These are phyloP conservation scores for Digitonthophagus gazella DNA, from an alignment of 2,888 invertebrate species.

Conservation along the genomic window DNA sequence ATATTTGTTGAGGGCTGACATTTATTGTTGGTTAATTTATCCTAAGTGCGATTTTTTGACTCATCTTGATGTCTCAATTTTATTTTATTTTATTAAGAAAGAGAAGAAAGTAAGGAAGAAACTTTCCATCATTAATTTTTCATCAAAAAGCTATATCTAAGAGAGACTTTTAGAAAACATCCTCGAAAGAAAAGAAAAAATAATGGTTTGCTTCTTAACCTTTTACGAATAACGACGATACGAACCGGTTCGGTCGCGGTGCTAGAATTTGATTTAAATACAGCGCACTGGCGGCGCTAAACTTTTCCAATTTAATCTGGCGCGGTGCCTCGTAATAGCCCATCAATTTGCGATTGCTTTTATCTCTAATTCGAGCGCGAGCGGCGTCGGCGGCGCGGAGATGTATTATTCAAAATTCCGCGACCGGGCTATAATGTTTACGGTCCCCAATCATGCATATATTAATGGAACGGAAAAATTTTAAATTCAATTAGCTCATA, in stretches of 20 bases:
- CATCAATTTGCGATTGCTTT: slow-evolving; percentile 48
- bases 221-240: neutral
- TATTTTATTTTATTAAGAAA: too few relatives aligned
- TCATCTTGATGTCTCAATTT: too few relatives aligned
- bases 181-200: too few relatives aligned
- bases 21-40: too few relatives aligned
- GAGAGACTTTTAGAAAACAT: too few relatives aligned
- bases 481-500: slow-evolving; percentile 26
- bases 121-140: too few relatives aligned
- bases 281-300: slow-evolving; percentile 43
- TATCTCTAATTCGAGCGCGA: slow-evolving; percentile 34
- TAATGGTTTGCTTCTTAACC: neutral
- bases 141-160: too few relatives aligned
- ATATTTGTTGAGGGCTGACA: too few relatives aligned
- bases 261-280: slow-evolving; percentile 39
- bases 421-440: slow-evolving; percentile 33
- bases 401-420: slow-evolving; percentile 35
- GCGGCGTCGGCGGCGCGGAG: slow-evolving; percentile 28
- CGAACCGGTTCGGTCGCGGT: neutral
- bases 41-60: too few relatives aligned
- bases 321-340: slow-evolving; percentile 38
- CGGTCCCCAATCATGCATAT: slow-evolving; percentile 35
- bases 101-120: too few relatives aligned
- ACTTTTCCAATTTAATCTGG: slow-evolving; percentile 50
- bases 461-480: slow-evolving; percentile 23